Conservation (phyloP, 2,888 invertebrate genomes). For the Ichneumoninae sp. region DNA sequence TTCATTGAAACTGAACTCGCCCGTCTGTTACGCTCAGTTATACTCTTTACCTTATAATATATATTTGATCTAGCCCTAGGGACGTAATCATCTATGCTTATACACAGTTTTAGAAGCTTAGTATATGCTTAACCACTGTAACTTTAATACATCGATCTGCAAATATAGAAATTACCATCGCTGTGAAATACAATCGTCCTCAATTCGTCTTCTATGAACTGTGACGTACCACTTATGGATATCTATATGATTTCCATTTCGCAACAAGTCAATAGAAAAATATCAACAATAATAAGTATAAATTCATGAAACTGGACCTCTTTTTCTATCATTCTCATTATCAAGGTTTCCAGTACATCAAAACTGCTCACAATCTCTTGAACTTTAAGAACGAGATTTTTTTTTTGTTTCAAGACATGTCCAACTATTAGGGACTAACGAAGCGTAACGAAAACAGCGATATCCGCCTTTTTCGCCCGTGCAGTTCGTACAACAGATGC, state of each 20-base stretch:
- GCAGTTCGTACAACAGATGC: not conserved
- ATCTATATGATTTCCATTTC: not conserved
- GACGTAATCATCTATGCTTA: not conserved
- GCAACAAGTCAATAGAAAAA: not conserved
- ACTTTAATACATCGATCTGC: not conserved
- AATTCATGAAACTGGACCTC: not conserved
- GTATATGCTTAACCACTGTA: not conserved
- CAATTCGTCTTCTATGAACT: not conserved
- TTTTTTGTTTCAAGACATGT: not conserved
- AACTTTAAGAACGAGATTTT: not conserved
- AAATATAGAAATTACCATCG: not conserved
- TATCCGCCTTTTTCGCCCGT: not conserved
- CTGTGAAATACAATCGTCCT: not conserved
- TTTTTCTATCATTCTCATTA: not conserved
- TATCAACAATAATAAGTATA: not conserved
- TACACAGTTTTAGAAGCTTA: not conserved
- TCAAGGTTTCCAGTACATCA: not conserved
- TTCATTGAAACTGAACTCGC: constrained; percentile 30
- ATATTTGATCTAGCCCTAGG: not conserved
- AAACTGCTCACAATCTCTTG: not conserved
- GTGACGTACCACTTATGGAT: not conserved
- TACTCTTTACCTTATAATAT: not conserved
- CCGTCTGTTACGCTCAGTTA: constrained; percentile 8
- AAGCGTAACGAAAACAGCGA: not conserved
- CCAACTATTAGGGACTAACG: not conserved